phyloP scores from a whole-genome alignment of 2,797 vertebrate genomes.

The Helarctos malayanus region DNA sequence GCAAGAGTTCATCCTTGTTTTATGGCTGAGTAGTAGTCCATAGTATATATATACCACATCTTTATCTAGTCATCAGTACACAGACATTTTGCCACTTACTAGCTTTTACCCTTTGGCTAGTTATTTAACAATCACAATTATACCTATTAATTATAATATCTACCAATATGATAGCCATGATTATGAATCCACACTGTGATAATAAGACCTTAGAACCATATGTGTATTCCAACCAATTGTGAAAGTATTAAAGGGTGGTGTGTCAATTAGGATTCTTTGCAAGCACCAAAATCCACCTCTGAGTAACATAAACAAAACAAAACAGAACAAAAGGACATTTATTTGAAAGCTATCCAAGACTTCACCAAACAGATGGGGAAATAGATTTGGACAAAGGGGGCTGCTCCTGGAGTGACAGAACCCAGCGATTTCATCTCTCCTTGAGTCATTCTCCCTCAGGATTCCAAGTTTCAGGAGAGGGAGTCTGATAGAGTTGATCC shows the following conservation, averaged over 20 bases:
- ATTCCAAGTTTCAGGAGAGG: background rate
- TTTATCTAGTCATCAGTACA: background rate
- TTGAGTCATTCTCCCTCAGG: background rate
- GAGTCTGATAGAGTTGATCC: background rate
- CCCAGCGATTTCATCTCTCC: background rate
- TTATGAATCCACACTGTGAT: background rate
- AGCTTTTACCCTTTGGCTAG: background rate
- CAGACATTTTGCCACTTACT: background rate
- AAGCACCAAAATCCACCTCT: background rate
- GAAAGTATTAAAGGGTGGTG: background rate
- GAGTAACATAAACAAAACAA: background rate
- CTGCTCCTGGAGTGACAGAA: background rate
- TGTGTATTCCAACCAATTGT: background rate
- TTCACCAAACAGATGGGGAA: background rate
- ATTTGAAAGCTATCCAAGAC: background rate
- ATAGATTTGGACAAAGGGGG: background rate
- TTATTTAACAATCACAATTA: background rate
- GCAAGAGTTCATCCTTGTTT: background rate
- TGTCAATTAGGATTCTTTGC: background rate
- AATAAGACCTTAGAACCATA: background rate
- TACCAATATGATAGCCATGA: background rate
- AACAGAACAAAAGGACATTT: background rate
- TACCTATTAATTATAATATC: background rate
- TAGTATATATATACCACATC: background rate
- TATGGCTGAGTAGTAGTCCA: background rate